Percentiles rank a stretch among this genome's conserved stretches.
phyloP scores from a whole-genome alignment of 2,888 invertebrate species.

The Netelia melanura region DNA sequence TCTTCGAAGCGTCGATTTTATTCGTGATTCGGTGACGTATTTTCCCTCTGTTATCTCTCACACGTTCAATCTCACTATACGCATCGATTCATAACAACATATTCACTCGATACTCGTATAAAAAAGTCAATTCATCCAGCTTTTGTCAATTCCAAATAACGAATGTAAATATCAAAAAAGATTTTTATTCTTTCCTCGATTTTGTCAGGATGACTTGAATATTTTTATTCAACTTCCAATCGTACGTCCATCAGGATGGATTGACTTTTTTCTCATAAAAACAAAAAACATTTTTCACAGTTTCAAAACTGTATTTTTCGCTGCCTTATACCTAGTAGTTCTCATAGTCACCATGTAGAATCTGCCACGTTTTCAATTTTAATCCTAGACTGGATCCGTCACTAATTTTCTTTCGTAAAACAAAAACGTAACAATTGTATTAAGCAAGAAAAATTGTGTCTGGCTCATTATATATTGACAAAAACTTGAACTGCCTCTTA shows the following conservation, averaged over 20 bases:
- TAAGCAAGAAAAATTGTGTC: conserved; percentile 2
- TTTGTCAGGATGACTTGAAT: conserved; percentile 4
- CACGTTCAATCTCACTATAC: conserved; percentile 30
- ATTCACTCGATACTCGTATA: conserved; percentile 34
- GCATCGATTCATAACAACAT: conserved; percentile 15
- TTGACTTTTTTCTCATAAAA: conserved; percentile 41
- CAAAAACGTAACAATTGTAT: conserved; percentile 16
- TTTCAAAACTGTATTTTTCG: conserved; percentile 68
- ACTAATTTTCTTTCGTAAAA: background rate
- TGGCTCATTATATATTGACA: background rate
- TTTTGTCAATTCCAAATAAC: background rate
- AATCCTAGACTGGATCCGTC: conserved; percentile 67
- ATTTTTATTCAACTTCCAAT: background rate
- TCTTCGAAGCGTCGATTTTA: conserved; percentile 68
- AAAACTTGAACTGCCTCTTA: background rate
- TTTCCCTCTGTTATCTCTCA: conserved; percentile 36
- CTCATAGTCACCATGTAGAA: conserved; percentile 71
- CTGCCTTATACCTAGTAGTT: conserved; percentile 68
- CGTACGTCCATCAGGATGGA: conserved; percentile 14
- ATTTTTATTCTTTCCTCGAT: background rate
- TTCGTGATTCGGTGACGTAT: conserved; percentile 51
- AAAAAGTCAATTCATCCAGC: conserved; percentile 54
- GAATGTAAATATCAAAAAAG: conserved; percentile 3
- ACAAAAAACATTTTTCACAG: conserved; percentile 42
- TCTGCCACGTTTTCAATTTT: conserved; percentile 64